Conservation (phyloP, 2,797 vertebrate species). For the Rhincodon typus region DNA sequence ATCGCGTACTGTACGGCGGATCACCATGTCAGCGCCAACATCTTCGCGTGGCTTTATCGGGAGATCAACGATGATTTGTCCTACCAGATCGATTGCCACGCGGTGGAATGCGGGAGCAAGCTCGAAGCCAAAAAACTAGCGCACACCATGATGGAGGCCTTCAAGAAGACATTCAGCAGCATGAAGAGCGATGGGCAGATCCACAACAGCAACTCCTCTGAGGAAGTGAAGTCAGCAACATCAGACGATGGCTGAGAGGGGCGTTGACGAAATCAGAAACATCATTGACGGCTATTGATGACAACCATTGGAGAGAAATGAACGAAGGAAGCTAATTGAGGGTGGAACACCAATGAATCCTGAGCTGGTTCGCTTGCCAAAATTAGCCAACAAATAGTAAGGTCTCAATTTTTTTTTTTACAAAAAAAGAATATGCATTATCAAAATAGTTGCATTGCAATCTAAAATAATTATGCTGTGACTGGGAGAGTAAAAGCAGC, state of each 20-base stretch:
- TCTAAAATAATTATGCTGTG: constrained; percentile 60
- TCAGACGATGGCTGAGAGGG: constrained; percentile 85
- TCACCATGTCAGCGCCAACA: constrained; percentile 83
- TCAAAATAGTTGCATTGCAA: constrained; percentile 58
- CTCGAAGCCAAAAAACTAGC: constrained; percentile 96
- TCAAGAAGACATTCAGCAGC: constrained; percentile 97
- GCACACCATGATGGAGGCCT: constrained; percentile 98
- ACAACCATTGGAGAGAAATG: constrained; percentile 38
- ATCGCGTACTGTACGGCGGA: constrained; percentile 98
- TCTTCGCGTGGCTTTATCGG: constrained; percentile 96
- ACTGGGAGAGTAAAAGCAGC: constrained; percentile 52
- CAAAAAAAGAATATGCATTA: constrained; percentile 49
- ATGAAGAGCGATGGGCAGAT: constrained; percentile 96
- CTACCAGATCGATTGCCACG: constrained; percentile 99
- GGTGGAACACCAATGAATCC: constrained; percentile 56
- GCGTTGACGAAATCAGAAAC: constrained; percentile 41
- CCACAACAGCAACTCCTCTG: constrained; percentile 83
- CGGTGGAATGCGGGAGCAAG: constrained; percentile 93
- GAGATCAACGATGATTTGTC: constrained; percentile 97
- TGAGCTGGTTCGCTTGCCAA: constrained; percentile 62
- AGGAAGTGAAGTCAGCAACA: constrained; percentile 81
- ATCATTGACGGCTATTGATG: constrained; percentile 50
- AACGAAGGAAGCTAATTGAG: constrained; percentile 48
- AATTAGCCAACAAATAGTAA: too few relatives aligned
- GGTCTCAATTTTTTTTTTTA: too few relatives aligned